Base-by-base conservation (phyloP, 2,888 invertebrate species). In the Philereme vetulata region DNA sequence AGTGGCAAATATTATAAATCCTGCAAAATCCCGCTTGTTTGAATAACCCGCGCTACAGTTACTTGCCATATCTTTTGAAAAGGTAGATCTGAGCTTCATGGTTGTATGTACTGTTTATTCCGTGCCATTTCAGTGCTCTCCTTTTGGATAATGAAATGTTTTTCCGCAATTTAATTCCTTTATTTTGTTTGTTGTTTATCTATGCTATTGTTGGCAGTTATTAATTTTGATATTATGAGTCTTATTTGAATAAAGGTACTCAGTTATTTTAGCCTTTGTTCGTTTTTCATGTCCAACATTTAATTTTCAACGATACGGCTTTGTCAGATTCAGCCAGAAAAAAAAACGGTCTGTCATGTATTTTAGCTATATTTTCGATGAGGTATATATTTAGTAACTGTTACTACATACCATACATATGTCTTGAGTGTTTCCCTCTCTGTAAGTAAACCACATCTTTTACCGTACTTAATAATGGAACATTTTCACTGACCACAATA, bases 81-180 rank as follows among this genome's bases (percentile, higher is more conserved):
- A 42, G 43, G 21, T 0, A 32, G 6, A 4, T 32, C 9, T 42
- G 4, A 42, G 4, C 2, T 33, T n/a, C 4, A n/a, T 34, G 46
- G 11, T 4, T 33, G 9, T 61, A 44, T 44, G 47, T 48, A 35
- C 35, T 55, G 33, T 10, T 78, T 59, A 62, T 81, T 80, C 72
- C 72, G 76, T 72, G 77, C 70, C 76, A 80, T 85, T 83, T 80
- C 77, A 76, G 76, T 80, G 74, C 81, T 81, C 80, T 76, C 77
- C 78, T 81, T 79, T 78, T 76, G 70, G 62, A 55, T 71, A 70
- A 72, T 75, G 68, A 76, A 74, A 77, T 73, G 72, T 78, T 80
- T 78, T 75, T 67, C 71, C 70, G 70, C 72, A 70, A 72, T 79
- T 73, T 72, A 72, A 75, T 74, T 77, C 70, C 70, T 74, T 77